Conservation (phyloP, 2,888 invertebrate genomes). For the Palloptera scutellata region DNA sequence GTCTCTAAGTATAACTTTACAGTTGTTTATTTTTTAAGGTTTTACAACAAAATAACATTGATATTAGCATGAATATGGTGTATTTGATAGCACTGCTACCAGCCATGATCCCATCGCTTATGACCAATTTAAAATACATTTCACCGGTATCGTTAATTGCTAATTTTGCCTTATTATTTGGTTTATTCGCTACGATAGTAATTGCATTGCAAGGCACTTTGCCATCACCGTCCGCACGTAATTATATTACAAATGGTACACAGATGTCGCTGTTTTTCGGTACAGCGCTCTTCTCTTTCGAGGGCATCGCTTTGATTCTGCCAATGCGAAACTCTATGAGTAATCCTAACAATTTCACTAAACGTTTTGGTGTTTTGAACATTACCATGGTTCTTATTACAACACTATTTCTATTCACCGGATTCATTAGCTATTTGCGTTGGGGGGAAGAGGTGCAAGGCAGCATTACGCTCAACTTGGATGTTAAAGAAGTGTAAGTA, state of each 20-base stretch:
- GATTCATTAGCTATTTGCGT: conserved; percentile 86
- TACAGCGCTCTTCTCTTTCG: conserved; percentile 94
- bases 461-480: conserved; percentile 88
- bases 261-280: conserved; percentile 89
- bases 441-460: conserved; percentile 84
- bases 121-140: conserved; percentile 59
- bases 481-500: conserved; percentile 60
- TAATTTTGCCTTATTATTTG: conserved; percentile 76
- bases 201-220: conserved; percentile 75
- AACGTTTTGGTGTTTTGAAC: conserved; percentile 85
- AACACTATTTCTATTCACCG: conserved; percentile 79
- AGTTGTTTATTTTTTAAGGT: conserved; percentile 61
- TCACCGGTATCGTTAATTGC: conserved; percentile 82
- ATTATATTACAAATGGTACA: conserved; percentile 69
- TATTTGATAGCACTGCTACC: conserved; percentile 56
- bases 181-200: conserved; percentile 77
- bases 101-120: conserved; percentile 57
- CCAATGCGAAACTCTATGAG: conserved; percentile 93
- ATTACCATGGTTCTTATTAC: conserved; percentile 86
- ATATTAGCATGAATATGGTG: conserved; percentile 49
- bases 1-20: too few relatives aligned
- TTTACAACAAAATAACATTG: conserved; percentile 53
- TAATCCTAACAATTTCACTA: conserved; percentile 78
- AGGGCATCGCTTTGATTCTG: conserved; percentile 91
- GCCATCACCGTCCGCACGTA: conserved; percentile 69